Percentiles rank a stretch among this genome's conserved stretches.
Conservation (phyloP, 2,113 vertebrate genomes). For the Ranitomeya variabilis region DNA sequence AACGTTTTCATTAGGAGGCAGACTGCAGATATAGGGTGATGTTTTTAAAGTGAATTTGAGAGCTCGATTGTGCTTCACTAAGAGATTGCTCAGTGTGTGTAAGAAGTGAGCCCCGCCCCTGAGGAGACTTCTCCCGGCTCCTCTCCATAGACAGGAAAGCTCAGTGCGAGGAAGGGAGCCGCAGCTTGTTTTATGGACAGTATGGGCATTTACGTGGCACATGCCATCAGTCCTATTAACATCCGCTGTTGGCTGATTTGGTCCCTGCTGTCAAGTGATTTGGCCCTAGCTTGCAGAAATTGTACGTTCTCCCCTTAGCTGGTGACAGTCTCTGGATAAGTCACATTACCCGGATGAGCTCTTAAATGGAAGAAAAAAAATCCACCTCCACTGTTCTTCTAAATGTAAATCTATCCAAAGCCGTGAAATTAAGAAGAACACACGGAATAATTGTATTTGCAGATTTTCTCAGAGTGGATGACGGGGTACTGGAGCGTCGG, state of each 20-base stretch:
- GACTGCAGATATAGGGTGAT: no score
- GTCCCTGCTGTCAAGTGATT: background rate
- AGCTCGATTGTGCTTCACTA: no score
- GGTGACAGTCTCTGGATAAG: background rate
- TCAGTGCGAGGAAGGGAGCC: background rate
- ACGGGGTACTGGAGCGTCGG: constrained; percentile 16
- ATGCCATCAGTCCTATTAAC: background rate
- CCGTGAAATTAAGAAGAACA: background rate
- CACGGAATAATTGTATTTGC: background rate
- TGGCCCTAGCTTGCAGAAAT: background rate
- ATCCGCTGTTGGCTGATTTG: background rate
- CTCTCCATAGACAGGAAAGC: background rate
- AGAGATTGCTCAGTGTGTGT: no score
- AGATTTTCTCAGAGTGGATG: background rate
- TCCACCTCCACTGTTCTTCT: background rate
- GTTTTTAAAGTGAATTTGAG: no score
- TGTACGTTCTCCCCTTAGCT: no score
- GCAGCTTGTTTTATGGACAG: no score
- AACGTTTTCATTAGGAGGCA: no score
- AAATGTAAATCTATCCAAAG: background rate
- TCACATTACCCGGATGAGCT: background rate
- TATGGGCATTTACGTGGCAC: background rate
- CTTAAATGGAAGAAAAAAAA: background rate
- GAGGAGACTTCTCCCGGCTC: background rate
- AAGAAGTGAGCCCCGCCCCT: background rate